Base-by-base conservation (phyloP, 1,140 invertebrate species). In the Euura lappo region DNA sequence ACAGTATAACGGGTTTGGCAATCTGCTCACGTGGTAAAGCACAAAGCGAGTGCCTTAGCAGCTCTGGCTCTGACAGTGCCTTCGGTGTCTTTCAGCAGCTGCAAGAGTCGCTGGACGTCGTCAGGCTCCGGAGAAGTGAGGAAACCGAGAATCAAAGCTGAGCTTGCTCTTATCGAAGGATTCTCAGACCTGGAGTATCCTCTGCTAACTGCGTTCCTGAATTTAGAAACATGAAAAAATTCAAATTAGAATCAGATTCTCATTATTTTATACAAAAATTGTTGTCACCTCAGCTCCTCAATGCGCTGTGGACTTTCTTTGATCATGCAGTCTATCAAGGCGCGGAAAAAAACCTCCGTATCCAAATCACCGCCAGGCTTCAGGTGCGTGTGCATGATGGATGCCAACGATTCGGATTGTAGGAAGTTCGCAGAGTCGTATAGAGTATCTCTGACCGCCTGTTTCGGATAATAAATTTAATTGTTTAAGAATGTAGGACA, bases 81-180 rank as follows among this genome's bases (percentile, higher is more conserved):
- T 69, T 91, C 87, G 44, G 85, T 79, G 77, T 93, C 92, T 47
- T 88, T 89, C 44, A 93, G 79, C 0, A 93, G 82, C 74, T 91
- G 90, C n/a, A 92, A 80, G 44, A 93, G 83, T 69, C 91, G 86
- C 70, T 90, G 88, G 72, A 85, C 76, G 42, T 85, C 83, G 51
- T 86, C 83, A 0, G 84, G 79, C 64, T 79, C 76, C 0, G 84
- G 84, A 3, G 78, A 74, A 11, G 82, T 81, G 64, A 84, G 85
- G 44, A 83, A 75, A 46, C 85, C 86, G 44, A 87, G 76, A 75
- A 87, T 80, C 4, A 85, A 60, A 2, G 85, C 84, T 2, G 84
- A 83, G 2, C 81, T 85, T 6, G 86, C 79, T 73, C 85, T 77
- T 0, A 79, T 82, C 10, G 79, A 69, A 28, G 74, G 47, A 68